Base-by-base conservation (phyloP, 2,888 invertebrate genomes). In the Epistrophe grossulariae region DNA sequence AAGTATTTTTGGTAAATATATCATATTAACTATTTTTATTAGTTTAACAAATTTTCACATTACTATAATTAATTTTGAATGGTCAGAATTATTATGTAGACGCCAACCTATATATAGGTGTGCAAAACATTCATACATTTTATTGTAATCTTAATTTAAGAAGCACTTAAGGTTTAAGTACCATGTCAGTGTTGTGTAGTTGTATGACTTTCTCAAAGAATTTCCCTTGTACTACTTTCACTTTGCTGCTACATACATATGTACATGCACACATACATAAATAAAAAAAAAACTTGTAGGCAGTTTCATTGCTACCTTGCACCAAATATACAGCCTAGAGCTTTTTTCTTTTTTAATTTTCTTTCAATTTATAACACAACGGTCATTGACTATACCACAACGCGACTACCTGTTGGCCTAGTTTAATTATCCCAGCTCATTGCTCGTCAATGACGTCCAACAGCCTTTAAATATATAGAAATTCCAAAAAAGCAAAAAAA, bases 341-440 rank as follows among this genome's bases (percentile, higher is more conserved):
- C 17, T 64, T 48, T 64, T 45, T n/a, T n/a, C n/a, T n/a, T n/a
- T 17, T 17, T 48, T 64, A 2, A 19, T 45, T 15, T 64, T 28
- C 28, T n/a, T 45, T n/a, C 2, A 17, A 45, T 59, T 59, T 35
- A 43, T 15, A 38, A 19, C 24, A 24, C 24, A 60, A 40, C 64
- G 1, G 5, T n/a, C 31, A 66, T 19, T 66, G 24, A 50, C 24
- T 24, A 31, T 31, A 38, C 19, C 19, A 7, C 7, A 28, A 70
- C n/a, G 28, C n/a, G 28, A 40, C 35, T 45, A 72, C 64, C 77
- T 71, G 70, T 59, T 72, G n/a, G 71, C 64, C 71, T 79, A 79
- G 43, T 79, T 73, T 60, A 60, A 68, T 59, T 60, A 66, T 15
- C 28, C 48, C 15, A 43, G 38, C 19, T 45, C 77, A 66, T 50